Conservation (phyloP, 2,113 vertebrate species). For the Neodontobutis hainanensis region DNA sequence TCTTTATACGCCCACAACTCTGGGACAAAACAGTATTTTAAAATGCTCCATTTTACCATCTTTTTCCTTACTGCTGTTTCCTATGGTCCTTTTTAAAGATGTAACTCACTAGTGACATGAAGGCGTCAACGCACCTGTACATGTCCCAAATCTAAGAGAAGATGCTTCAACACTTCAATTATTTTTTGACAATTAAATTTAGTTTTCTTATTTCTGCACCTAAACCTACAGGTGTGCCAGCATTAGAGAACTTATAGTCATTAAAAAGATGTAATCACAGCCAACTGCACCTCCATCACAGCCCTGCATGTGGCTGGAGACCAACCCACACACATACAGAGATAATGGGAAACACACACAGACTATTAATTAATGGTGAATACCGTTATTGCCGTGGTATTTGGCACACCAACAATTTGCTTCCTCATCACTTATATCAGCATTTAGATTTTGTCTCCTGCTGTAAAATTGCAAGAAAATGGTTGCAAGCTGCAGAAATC, state of each 20-base stretch:
- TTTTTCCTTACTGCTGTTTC: slow-evolving; percentile 13
- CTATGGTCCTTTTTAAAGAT: slow-evolving; percentile 19
- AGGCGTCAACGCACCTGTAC: slow-evolving; percentile 43
- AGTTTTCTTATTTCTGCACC: neutral
- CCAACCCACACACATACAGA: slow-evolving; percentile 53
- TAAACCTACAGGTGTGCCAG: neutral
- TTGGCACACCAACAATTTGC: slow-evolving; percentile 24
- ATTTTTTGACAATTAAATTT: slow-evolving; percentile 24
- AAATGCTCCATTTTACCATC: slow-evolving; percentile 15
- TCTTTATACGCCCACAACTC: slow-evolving; percentile 39
- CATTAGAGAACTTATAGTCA: slow-evolving; percentile 26
- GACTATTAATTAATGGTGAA: slow-evolving; percentile 64
- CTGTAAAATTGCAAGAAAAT: too few species aligned
- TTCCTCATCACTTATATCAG: neutral
- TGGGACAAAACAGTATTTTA: slow-evolving; percentile 18
- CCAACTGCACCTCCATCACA: slow-evolving; percentile 54
- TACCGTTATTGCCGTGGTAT: slow-evolving; percentile 49
- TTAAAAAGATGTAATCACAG: slow-evolving; percentile 68
- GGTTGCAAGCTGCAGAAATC: too few species aligned
- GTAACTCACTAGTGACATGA: slow-evolving; percentile 29
- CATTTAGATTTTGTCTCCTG: neutral
- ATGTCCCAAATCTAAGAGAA: slow-evolving; percentile 43
- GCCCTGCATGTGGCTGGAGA: slow-evolving; percentile 58
- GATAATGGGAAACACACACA: slow-evolving; percentile 70
- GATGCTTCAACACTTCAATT: slow-evolving; percentile 12